Percentiles rank a stretch among this genome's conserved stretches.
These are phyloP conservation scores for Petrolisthes cinctipes DNA, from an alignment of 2,888 invertebrate species.

Conservation along the genomic window DNA sequence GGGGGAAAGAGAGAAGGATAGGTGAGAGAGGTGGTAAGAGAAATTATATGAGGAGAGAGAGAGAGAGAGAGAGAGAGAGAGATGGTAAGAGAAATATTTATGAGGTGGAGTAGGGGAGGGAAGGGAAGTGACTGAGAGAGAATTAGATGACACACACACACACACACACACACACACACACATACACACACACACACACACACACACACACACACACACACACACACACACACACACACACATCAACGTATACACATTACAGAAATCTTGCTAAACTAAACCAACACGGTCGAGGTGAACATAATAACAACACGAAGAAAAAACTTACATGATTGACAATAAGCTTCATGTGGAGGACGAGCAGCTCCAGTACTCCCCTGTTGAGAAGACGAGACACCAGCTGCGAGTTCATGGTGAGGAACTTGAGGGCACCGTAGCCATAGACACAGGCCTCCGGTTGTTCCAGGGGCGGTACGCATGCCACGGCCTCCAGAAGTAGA, in stretches of 20 bases:
- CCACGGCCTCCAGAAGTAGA: conserved; percentile 81
- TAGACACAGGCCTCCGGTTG: conserved; percentile 88
- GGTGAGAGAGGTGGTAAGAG: neutral
- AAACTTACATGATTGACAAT: conserved; percentile 78
- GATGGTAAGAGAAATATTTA: neutral
- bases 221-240: too few relatives aligned
- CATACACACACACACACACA: too few relatives aligned
- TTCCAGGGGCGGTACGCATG: conserved; percentile 79
- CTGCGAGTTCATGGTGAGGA: conserved; percentile 78
- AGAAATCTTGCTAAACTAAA: too few relatives aligned
- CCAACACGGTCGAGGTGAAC: too few relatives aligned
- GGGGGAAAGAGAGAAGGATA: neutral
- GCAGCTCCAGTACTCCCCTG: conserved; percentile 82
- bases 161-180: too few relatives aligned
- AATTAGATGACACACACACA: too few relatives aligned
- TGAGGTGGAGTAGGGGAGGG: neutral
- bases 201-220: conserved; percentile 85
- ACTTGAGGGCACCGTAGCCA: conserved; percentile 86
- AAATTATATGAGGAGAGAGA: neutral
- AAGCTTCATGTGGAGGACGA: conserved; percentile 83
- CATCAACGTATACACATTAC: too few relatives aligned
- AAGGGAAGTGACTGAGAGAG: neutral
- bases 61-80: too few relatives aligned
- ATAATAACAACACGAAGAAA: conserved; percentile 68
- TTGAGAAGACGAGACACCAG: conserved; percentile 77